These are phyloP conservation scores for Salvelinus sp. DNA, from an alignment of 2,113 vertebrate species.

Conservation along the genomic window DNA sequence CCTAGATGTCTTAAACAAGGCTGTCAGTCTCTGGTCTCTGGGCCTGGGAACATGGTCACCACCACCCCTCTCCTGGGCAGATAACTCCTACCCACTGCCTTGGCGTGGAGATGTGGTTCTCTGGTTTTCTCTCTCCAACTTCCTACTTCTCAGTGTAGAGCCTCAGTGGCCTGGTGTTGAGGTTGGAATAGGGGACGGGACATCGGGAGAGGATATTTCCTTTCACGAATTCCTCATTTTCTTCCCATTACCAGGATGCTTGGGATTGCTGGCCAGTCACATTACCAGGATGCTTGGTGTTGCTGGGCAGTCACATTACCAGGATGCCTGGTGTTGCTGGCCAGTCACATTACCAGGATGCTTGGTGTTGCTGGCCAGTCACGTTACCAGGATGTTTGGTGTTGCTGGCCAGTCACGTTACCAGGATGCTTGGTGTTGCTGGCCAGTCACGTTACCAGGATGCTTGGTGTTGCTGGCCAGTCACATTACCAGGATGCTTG, in stretches of 20 bases:
- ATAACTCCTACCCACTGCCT: constrained; percentile 41
- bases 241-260: constrained; percentile 61
- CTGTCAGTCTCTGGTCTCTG: constrained; percentile 58
- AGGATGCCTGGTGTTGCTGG: constrained; percentile 56
- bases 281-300: constrained; percentile 47
- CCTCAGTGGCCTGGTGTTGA: constrained; percentile 32
- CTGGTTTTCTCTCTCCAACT: constrained; percentile 38
- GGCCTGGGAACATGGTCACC: constrained; percentile 48
- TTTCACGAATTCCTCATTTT: constrained; percentile 68
- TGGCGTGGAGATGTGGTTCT: constrained; percentile 48
- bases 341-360: constrained; percentile 36
- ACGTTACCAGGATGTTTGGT: constrained; percentile 16
- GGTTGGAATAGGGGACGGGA: constrained; percentile 45
- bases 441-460: no score
- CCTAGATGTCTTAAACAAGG: constrained; percentile 46
- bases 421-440: no score
- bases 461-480: no score
- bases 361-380: constrained; percentile 52
- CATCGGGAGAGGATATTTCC: constrained; percentile 65
- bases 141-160: constrained; percentile 52
- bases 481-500: no score
- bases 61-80: constrained; percentile 36
- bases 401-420: no score
- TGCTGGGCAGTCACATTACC: constrained; percentile 47
- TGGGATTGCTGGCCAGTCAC: constrained; percentile 51